Conservation (phyloP, 2,797 vertebrate species). For the Pachyuromys duprasi region DNA sequence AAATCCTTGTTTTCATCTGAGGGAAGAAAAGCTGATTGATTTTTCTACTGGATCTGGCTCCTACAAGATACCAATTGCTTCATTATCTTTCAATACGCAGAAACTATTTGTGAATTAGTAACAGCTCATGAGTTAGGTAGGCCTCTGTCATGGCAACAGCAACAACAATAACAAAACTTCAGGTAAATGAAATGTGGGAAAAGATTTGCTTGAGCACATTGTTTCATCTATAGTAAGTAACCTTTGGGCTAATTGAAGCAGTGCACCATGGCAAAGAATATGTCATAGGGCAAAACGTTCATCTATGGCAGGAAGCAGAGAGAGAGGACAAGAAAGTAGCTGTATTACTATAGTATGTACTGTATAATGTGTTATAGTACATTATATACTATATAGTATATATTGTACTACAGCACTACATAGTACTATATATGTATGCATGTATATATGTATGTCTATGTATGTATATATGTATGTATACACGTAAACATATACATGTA, state of each 20-base stretch:
- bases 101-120: background rate
- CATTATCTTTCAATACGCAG: constrained; percentile 16
- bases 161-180: background rate
- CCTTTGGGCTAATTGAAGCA: background rate
- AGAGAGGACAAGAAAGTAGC: background rate
- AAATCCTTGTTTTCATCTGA: constrained; percentile 42
- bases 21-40: constrained; percentile 7
- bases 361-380: no score
- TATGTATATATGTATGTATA: no score
- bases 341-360: background rate
- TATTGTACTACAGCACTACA: no score
- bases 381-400: no score
- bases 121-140: background rate
- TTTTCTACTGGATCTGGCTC: background rate
- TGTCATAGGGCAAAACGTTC: background rate
- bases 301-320: background rate
- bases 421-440: no score
- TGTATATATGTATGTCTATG: no score
- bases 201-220: background rate
- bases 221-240: background rate
- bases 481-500: no score
- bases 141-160: background rate
- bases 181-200: background rate
- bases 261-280: background rate
- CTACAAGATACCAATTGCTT: background rate